A percentile compares a stretch with the other conserved stretches of the same genome.
Conservation (phyloP, 2,888 invertebrate genomes). For the Tenthredo distinguenda region DNA sequence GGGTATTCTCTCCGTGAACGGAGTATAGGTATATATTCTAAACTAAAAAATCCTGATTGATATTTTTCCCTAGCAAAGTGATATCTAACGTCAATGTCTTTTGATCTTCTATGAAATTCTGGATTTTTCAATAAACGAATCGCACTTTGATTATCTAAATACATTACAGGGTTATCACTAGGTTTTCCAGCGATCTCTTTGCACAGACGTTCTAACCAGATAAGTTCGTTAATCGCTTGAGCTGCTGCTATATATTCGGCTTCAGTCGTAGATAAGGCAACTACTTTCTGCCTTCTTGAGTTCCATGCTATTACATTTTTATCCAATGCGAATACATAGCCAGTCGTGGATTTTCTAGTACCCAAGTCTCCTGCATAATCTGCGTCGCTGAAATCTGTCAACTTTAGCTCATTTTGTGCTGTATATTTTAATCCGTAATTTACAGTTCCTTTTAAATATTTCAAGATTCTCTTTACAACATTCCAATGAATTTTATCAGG, state of each 20-base stretch:
- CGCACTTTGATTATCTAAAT: constrained; percentile 24
- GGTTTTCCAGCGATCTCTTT: not conserved
- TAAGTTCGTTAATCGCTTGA: not conserved
- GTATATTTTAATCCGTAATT: constrained; percentile 18
- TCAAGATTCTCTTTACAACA: not conserved
- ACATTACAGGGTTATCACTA: not conserved
- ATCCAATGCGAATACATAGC: not conserved
- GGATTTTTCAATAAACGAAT: constrained; percentile 12
- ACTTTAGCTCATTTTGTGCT: not conserved
- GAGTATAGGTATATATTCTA: not conserved
- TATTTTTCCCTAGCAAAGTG: constrained; percentile 18
- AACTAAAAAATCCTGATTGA: not conserved
- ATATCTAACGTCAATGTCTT: constrained; percentile 26
- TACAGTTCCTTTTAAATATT: constrained; percentile 25
- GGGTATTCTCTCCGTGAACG: no score
- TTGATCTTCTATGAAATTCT: constrained; percentile 8
- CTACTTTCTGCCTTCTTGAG: constrained; percentile 1
- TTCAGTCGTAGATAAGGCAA: constrained; percentile 8
- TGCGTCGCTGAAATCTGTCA: constrained; percentile 18
- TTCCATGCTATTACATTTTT: constrained; percentile 16
- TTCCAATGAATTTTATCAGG: constrained; percentile 36
- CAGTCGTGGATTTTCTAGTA: constrained; percentile 15
- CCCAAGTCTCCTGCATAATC: constrained; percentile 1
- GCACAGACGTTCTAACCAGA: not conserved
- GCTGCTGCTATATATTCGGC: constrained; percentile 20